A percentile compares a stretch with the other conserved stretches of the same genome.
phyloP scores from a whole-genome alignment of 2,888 invertebrate species.

The Lordiphosa andalusiaca region DNA sequence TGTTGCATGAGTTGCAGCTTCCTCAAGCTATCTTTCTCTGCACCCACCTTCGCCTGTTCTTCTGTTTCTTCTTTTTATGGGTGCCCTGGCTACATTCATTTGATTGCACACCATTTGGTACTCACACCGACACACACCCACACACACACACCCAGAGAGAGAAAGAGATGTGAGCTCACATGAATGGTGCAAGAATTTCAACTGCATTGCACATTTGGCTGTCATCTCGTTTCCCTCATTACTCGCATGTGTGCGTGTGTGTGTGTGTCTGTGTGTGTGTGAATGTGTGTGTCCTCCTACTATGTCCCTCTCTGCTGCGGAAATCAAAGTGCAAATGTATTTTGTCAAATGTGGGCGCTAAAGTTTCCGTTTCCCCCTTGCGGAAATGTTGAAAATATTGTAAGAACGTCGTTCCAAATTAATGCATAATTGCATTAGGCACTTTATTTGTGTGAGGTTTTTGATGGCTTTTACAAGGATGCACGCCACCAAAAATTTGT shows the following conservation, averaged over 20 bases:
- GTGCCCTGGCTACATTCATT: constrained; percentile 43
- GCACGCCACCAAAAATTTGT: constrained; percentile 51
- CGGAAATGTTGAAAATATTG: constrained; percentile 55
- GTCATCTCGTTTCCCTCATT: constrained; percentile 28
- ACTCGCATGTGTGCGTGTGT: background rate
- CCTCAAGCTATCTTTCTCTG: constrained; percentile 36
- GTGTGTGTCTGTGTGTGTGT: too few relatives aligned
- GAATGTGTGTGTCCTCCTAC: background rate
- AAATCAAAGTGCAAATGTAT: constrained; percentile 69
- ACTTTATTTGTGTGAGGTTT: constrained; percentile 42
- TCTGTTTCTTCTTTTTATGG: constrained; percentile 20
- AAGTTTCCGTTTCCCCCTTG: constrained; percentile 44
- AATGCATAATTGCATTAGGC: constrained; percentile 72
- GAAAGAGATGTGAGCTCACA: constrained; percentile 6
- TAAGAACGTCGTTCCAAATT: constrained; percentile 47
- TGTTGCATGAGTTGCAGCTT: constrained; percentile 73
- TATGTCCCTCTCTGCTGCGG: constrained; percentile 26
- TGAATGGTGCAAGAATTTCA: constrained; percentile 16
- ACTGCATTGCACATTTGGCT: constrained; percentile 35
- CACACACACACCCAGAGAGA: constrained; percentile 3
- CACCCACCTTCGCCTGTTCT: background rate
- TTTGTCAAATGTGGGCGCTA: constrained; percentile 55
- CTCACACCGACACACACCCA: constrained; percentile 6
- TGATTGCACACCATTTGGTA: constrained; percentile 71
- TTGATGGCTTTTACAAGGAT: constrained; percentile 17